Base-by-base conservation (phyloP, 64 coral and sea anemone genomes). In the Dendrophyllia cribrosa region DNA sequence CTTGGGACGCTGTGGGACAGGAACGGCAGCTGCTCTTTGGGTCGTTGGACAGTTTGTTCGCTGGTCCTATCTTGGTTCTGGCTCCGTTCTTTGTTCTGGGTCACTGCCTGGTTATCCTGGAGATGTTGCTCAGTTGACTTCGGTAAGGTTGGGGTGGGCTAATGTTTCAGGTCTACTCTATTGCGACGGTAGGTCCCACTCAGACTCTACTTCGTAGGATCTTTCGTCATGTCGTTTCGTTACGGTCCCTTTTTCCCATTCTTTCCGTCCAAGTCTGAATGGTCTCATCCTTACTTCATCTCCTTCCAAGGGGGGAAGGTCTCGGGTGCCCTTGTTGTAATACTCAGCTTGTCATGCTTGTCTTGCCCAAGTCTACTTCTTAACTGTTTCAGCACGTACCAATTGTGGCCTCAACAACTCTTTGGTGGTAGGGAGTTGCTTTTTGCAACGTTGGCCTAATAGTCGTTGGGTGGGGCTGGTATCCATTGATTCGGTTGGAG, bases 221-320 rank as follows among this genome's bases (percentile, higher is more conserved):
- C 85, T 70, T 24, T 71, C 43, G 44, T 71, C 85, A 44, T 73
- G 66, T 69, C 44, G n/a, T 50, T 56, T 45, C 7, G 15, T 0
- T 11, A 71, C 46, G 19, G 66, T 58, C 13, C 44, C 66, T 43
- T 74, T 87, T 20, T 87, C 34, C 85, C 85, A 87, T 6, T 72
- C n/a, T 17, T 69, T 62, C 45, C 21, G 66, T n/a, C n/a, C n/a
- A n/a, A n/a, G n/a, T 74, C 43, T 71, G 58, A 82, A 89, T 66
- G 86, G 92, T 55, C 50, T 83, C 87, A 94, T 89, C 45, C 78
- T 51, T 23, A 94, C 77, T 34, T 59, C 62, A 20, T 67, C 86
- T 51, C 90, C 81, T 83, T 83, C 68, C 51, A 94, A 58, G 4
- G 76, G 65, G 16, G 72, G 21, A 26, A 83, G 77, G n/a, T 89